Evolutionary conservation across 2,797 vertebrate genomes (phyloP).

Genomic region (Chrysocyon brachyurus): DNA sequence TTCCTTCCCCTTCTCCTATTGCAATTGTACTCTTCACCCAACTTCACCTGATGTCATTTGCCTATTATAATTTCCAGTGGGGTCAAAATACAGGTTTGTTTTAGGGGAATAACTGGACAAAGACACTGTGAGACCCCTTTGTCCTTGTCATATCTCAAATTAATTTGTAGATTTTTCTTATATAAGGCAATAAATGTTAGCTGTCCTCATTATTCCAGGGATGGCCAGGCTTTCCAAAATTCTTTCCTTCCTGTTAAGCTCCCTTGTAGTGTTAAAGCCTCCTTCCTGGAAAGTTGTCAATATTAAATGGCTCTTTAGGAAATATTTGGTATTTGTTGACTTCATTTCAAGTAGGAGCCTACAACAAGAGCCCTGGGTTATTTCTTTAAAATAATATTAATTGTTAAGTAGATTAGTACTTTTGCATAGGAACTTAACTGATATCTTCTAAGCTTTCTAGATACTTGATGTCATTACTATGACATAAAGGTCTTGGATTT

Average conservation of each 20-base stretch:
- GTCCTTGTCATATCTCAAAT: not conserved
- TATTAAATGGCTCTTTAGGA: not conserved
- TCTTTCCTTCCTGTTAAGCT: not conserved
- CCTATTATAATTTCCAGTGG: not conserved
- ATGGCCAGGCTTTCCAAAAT: not conserved
- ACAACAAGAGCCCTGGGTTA: not conserved
- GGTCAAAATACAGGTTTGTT: not conserved
- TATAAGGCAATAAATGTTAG: not conserved
- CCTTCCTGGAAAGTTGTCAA: not conserved
- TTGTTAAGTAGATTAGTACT: not conserved
- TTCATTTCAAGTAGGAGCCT: not conserved
- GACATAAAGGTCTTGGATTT: not conserved
- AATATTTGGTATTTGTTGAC: not conserved
- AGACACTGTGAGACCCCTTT: not conserved
- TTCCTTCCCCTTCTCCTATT: not conserved
- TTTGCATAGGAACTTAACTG: not conserved
- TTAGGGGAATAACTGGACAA: not conserved
- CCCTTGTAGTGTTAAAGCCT: not conserved
- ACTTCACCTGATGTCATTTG: not conserved
- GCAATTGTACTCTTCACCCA: not conserved
- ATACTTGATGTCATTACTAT: not conserved
- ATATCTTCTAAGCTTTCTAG: not conserved
- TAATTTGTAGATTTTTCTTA: not conserved
- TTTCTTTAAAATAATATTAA: not conserved
- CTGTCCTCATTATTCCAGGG: constrained; percentile 9